Evolutionary conservation across 2,797 vertebrate species (phyloP).

Genomic region (Gouania willdenowi): DNA sequence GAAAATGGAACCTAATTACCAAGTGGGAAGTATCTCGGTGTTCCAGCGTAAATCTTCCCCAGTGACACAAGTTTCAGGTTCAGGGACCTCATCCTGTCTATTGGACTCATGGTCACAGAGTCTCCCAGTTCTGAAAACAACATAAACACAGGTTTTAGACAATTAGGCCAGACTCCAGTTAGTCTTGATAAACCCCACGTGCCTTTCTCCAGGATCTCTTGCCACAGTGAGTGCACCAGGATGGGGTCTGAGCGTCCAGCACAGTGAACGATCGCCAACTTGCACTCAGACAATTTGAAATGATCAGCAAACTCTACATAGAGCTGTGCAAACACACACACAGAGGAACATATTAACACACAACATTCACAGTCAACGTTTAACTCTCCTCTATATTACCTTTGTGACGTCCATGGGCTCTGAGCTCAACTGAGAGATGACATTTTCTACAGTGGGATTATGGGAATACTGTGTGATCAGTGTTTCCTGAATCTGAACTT

Average conservation of each 20-base stretch:
- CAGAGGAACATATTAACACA: neutral
- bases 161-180: no score
- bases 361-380: no score
- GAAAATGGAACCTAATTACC: no score
- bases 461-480: constrained; percentile 86
- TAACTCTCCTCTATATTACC: no score
- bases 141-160: no score
- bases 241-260: constrained; percentile 93
- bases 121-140: constrained; percentile 82
- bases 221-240: constrained; percentile 94
- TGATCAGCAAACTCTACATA: constrained; percentile 96
- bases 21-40: constrained; percentile 93
- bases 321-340: constrained; percentile 68
- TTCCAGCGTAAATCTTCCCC: constrained; percentile 91
- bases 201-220: constrained; percentile 96
- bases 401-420: constrained; percentile 97
- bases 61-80: constrained; percentile 91
- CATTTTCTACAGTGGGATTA: constrained; percentile 89
- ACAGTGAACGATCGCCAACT: constrained; percentile 96
- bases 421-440: constrained; percentile 87
- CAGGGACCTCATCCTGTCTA: constrained; percentile 90
- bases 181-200: no score
- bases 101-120: constrained; percentile 80
- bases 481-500: constrained; percentile 95
- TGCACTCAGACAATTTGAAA: constrained; percentile 93